Evolutionary conservation across 2,888 invertebrate species (phyloP).

Genomic region (Thera obeliscata): DNA sequence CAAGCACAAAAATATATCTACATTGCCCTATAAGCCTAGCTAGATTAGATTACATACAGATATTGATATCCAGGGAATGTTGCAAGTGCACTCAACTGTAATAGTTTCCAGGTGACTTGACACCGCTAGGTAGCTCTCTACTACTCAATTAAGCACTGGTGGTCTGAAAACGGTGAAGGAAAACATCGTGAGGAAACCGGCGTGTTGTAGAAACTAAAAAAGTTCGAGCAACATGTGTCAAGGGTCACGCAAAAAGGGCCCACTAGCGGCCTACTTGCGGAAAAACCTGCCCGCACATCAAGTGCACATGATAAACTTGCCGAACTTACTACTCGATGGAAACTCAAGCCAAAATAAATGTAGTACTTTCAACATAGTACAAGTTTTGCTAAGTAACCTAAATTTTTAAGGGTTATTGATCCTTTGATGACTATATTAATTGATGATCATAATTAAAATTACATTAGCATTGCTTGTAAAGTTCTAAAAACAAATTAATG

Average conservation of each 20-base stretch:
- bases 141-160: not conserved
- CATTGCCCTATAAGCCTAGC: slow-evolving; percentile 19
- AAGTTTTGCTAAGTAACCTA: not conserved
- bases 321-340: too few species aligned
- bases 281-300: too few species aligned
- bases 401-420: not conserved
- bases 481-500: too few species aligned
- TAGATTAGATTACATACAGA: slow-evolving; percentile 35
- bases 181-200: too few species aligned
- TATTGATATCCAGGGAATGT: slow-evolving; percentile 36
- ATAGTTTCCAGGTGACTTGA: slow-evolving; percentile 10
- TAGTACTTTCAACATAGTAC: too few species aligned
- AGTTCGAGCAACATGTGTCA: too few species aligned
- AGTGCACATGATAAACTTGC: too few species aligned
- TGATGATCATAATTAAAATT: slow-evolving; percentile 12
- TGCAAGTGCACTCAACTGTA: slow-evolving; percentile 20
- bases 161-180: too few species aligned
- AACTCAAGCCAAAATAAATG: too few species aligned
- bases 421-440: not conserved
- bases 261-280: too few species aligned
- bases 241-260: too few species aligned
- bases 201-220: too few species aligned
- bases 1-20: slow-evolving; percentile 4
- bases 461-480: not conserved
- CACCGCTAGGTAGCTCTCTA: not conserved